phyloP scores from a whole-genome alignment of 2,113 vertebrate species.

The Lophotis ruficrista region DNA sequence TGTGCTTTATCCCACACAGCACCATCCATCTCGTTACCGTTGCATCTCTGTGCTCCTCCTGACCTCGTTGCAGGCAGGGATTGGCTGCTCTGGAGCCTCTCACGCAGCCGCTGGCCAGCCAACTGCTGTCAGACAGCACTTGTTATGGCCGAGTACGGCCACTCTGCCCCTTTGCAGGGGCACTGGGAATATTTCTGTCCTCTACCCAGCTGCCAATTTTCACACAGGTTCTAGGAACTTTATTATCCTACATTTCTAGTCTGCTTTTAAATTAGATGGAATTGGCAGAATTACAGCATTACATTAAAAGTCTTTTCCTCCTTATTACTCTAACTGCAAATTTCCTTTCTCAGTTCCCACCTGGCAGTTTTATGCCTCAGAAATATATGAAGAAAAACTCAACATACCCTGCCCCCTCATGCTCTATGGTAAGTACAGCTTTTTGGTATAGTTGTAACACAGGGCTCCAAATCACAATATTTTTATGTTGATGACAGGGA shows the following conservation, averaged over 20 bases:
- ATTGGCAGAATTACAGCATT: not conserved
- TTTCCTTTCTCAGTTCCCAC: not conserved
- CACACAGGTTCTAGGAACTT: not conserved
- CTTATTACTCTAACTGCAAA: not conserved
- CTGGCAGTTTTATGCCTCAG: not conserved
- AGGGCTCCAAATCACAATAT: not conserved
- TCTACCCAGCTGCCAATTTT: not conserved
- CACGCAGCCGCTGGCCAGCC: rapidly evolving
- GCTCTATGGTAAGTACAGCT: not conserved
- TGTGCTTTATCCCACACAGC: not conserved
- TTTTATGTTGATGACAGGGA: not conserved
- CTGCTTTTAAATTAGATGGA: not conserved
- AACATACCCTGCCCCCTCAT: rapidly evolving
- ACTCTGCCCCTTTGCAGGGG: not conserved
- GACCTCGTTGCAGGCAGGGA: rapidly evolving
- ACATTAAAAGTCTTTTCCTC: not conserved
- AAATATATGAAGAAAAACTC: not conserved
- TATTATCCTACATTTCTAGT: not conserved
- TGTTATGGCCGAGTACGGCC: rapidly evolving
- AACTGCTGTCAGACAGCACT: not conserved
- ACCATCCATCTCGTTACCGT: rapidly evolving
- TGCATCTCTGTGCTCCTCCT: not conserved
- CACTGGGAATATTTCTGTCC: not conserved
- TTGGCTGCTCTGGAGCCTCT: not conserved
- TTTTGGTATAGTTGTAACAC: not conserved